phyloP scores from a whole-genome alignment of 1,140 invertebrate genomes.

The Calliphora vicina region DNA sequence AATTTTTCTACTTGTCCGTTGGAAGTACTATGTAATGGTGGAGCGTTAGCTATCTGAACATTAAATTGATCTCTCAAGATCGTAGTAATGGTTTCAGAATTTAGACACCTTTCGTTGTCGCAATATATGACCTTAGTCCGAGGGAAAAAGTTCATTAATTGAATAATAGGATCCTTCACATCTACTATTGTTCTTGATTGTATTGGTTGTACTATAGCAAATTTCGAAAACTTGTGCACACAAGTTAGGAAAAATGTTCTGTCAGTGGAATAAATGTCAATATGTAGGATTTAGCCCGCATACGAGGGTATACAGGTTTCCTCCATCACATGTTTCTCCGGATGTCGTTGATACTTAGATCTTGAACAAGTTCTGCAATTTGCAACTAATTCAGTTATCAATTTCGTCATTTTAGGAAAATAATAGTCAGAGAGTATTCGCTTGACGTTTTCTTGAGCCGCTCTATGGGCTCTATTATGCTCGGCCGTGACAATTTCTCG shows the following conservation, averaged over 20 bases:
- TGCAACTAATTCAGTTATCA: conserved; percentile 34
- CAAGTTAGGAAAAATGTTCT: too few species aligned
- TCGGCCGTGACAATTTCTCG: not conserved
- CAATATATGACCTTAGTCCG: not conserved
- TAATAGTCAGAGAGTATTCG: conserved; percentile 25
- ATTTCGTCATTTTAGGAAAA: conserved; percentile 41
- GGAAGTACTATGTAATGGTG: not conserved
- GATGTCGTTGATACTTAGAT: too few species aligned
- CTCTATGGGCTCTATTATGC: conserved; percentile 36
- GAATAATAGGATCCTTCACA: not conserved
- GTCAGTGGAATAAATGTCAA: too few species aligned
- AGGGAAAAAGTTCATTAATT: conserved; percentile 7
- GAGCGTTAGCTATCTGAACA: not conserved
- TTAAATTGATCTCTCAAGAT: not conserved
- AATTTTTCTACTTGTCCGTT: too few species aligned
- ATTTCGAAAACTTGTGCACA: too few species aligned
- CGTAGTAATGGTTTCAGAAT: not conserved
- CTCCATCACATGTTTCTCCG: too few species aligned
- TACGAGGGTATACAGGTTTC: too few species aligned
- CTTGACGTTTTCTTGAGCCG: conserved; percentile 38
- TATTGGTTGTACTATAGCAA: not conserved
- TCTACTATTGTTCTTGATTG: not conserved
- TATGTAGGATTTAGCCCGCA: too few species aligned
- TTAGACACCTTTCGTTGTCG: not conserved
- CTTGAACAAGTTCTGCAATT: conserved; percentile 35